Evolutionary conservation across 1,140 invertebrate genomes (phyloP), one percentile per base, ranked within the genome.

Genomic region (Diorhabda sublineata): DNA sequence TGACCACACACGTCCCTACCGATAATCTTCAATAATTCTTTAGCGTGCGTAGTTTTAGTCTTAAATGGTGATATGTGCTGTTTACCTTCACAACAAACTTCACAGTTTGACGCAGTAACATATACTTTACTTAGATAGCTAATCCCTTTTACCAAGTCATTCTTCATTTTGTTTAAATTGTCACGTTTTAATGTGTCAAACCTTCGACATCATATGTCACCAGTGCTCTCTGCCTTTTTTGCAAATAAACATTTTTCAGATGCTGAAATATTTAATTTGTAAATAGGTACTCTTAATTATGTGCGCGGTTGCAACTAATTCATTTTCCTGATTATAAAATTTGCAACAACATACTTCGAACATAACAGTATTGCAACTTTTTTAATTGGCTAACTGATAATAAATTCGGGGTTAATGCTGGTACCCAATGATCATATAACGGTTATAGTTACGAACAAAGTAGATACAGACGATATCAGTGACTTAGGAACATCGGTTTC

Each of bases 51-150:
- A 42, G 73, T 73, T 69, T 58, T 58, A 47, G 71, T 2, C 45
- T n/a, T 59, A 65, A 80, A 80, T 4, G 26, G 78, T 59, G 77
- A 66, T 62, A 74, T 66, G 4, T 70, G 11, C 47, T 77, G 75
- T 61, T 80, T 81, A 26, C 75, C 78, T 69, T 81, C 71, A 65
- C 72, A 76, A 68, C 80, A 81, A 4, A 75, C 64, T 58, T 68
- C 59, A 68, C 78, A 80, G 42, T 71, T 73, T 42, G 63, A 26
- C 63, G 5, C 59, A 71, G 9, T 57, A 57, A 11, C 69, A 11
- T 45, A 26, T 9, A 42, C 61, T 42, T 42, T 42, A 42, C 41
- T 2, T 43, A 42, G 61, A 42, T 74, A 4, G 58, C 63, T 66
- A 3, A 74, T 3, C 42, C 71, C 71, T 41, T 71, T 45, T 7